These are phyloP conservation scores for Xyrauchen texanus DNA, from an alignment of 2,113 vertebrate species.

Conservation along the genomic window DNA sequence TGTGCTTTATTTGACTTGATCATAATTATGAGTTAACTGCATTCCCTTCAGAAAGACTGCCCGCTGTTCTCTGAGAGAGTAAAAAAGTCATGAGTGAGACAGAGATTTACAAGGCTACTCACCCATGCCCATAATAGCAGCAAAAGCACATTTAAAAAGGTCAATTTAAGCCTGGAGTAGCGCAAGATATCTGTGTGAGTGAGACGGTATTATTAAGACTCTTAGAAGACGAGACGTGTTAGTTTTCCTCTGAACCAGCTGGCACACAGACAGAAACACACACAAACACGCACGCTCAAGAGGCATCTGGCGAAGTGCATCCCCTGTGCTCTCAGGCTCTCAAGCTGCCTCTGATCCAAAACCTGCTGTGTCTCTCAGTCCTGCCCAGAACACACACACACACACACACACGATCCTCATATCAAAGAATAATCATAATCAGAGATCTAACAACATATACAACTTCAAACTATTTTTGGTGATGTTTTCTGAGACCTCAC, in stretches of 20 bases:
- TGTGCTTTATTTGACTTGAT: conserved; percentile 10
- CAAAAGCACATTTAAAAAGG: conserved; percentile 39
- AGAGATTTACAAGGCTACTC: conserved; percentile 23
- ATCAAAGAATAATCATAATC: not conserved
- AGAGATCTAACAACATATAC: no score
- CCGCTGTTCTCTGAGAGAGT: not conserved
- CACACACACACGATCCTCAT: no score
- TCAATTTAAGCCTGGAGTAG: conserved; percentile 33
- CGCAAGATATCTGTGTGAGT: conserved; percentile 12
- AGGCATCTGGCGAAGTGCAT: conserved; percentile 7
- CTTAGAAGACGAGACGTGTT: conserved; percentile 26
- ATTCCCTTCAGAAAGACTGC: not conserved
- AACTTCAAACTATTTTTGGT: no score
- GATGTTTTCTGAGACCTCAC: not conserved
- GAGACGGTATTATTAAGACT: conserved; percentile 36
- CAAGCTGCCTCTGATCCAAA: conserved; percentile 10
- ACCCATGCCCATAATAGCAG: conserved; percentile 40
- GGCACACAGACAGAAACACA: not conserved
- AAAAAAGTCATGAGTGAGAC: not conserved
- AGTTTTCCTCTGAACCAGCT: conserved; percentile 28
- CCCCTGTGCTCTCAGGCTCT: not conserved
- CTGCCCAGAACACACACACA: not conserved
- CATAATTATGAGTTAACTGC: conserved; percentile 8
- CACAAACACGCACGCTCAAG: not conserved
- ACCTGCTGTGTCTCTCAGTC: conserved; percentile 15